Conservation (phyloP, 2,113 vertebrate genomes). For the Psophia crepitans region DNA sequence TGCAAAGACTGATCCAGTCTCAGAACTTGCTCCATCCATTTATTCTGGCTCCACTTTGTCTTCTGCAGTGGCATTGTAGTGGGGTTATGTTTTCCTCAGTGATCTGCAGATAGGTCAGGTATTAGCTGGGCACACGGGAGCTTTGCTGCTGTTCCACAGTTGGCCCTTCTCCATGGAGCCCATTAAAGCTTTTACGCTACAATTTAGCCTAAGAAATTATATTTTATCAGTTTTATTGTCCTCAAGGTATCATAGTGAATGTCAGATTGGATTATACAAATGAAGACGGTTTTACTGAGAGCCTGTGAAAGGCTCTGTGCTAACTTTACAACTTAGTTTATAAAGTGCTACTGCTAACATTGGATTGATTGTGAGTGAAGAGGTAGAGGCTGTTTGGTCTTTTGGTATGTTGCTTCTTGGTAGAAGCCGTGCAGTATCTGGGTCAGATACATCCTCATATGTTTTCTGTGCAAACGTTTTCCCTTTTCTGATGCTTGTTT, state of each 20-base stretch:
- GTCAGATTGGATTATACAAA: not conserved
- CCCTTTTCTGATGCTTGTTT: conserved; percentile 53
- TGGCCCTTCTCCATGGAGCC: conserved; percentile 24
- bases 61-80: not conserved
- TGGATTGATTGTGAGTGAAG: not conserved
- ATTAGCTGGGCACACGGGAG: not conserved
- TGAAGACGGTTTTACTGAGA: conserved; percentile 17
- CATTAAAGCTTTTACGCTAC: conserved; percentile 12
- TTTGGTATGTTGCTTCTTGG: not conserved
- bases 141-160: not conserved
- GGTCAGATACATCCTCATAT: not conserved
- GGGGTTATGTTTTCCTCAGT: accelerated
- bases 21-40: not conserved
- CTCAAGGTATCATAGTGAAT: not conserved
- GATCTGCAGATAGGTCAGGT: not conserved
- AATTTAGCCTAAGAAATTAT: conserved; percentile 7
- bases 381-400: not conserved
- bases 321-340: conserved; percentile 1
- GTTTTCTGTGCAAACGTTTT: conserved; percentile 67
- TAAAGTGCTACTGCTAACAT: not conserved
- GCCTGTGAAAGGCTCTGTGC: not conserved
- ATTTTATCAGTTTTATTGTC: not conserved
- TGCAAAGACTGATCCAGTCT: not conserved
- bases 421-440: not conserved
- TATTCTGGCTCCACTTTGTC: not conserved